phyloP scores from a whole-genome alignment of 2,113 vertebrate genomes.

The Larimichthys crocea region DNA sequence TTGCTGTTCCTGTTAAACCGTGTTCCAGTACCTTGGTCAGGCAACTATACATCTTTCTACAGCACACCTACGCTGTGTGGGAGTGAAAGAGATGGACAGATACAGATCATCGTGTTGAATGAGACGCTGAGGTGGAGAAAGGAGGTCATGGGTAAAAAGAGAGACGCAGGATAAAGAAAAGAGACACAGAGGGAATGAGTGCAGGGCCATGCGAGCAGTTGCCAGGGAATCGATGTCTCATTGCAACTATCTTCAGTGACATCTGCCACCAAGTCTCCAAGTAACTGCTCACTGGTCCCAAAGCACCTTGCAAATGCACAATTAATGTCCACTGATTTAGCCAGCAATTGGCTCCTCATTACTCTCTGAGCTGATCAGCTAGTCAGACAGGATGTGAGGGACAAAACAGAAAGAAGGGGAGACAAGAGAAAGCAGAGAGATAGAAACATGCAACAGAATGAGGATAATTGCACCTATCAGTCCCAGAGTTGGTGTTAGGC shows the following conservation, averaged over 20 bases:
- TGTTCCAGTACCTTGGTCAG: constrained; percentile 16
- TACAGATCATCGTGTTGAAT: constrained; percentile 65
- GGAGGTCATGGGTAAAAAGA: constrained; percentile 63
- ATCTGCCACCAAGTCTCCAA: constrained; percentile 76
- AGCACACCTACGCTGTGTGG: constrained; percentile 68
- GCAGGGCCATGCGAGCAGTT: constrained; percentile 51
- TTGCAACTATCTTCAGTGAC: constrained; percentile 74
- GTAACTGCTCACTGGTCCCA: constrained; percentile 65
- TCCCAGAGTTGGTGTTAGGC: constrained; percentile 72
- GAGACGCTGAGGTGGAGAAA: constrained; percentile 52
- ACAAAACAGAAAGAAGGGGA: constrained; percentile 39
- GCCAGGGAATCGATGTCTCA: constrained; percentile 70
- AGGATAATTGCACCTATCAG: constrained; percentile 72
- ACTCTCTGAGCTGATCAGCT: constrained; percentile 57
- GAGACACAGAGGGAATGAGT: constrained; percentile 35
- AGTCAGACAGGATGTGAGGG: constrained; percentile 31
- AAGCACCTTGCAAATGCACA: constrained; percentile 73
- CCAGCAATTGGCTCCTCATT: constrained; percentile 39
- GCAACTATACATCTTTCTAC: constrained; percentile 47
- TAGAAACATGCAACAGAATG: constrained; percentile 50
- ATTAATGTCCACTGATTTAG: constrained; percentile 76
- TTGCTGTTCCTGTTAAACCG: constrained; percentile 43
- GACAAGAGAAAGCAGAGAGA: constrained; percentile 23
- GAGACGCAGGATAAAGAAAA: constrained; percentile 46
- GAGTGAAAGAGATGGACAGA: constrained; percentile 66